These are phyloP conservation scores for Drosophila guanche DNA, from an alignment of 1,140 invertebrate species.

Conservation along the genomic window DNA sequence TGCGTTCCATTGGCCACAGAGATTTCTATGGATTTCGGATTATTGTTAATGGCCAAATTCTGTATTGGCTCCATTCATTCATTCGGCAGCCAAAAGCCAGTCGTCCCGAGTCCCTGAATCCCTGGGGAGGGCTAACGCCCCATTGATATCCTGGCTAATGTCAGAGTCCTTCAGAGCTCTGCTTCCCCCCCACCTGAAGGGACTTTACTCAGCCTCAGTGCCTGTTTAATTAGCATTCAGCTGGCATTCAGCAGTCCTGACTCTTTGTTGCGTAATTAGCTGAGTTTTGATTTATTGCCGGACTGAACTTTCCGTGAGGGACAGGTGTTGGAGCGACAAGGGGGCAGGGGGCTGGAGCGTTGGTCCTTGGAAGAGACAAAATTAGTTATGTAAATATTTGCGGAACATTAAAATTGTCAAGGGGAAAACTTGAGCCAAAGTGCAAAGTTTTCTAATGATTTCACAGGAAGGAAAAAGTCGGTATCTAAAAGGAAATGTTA, in stretches of 20 bases:
- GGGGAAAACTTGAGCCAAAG: conserved; percentile 50
- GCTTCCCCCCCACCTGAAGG: not conserved
- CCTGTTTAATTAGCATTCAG: conserved; percentile 68
- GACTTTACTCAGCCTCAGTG: not conserved
- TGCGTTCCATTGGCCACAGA: conserved; percentile 71
- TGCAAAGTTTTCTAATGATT: conserved; percentile 47
- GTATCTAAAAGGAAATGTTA: conserved; percentile 9
- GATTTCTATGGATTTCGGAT: conserved; percentile 69
- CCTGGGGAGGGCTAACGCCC: not conserved
- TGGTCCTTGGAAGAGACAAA: conserved; percentile 14
- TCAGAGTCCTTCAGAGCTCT: conserved; percentile 30
- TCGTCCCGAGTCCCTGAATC: not conserved
- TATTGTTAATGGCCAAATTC: conserved; percentile 77
- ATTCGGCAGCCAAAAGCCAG: conserved; percentile 41
- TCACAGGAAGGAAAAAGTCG: conserved; percentile 11
- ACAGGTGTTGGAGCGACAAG: conserved; percentile 18
- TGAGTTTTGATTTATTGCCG: conserved; percentile 80
- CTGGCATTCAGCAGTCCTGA: conserved; percentile 65
- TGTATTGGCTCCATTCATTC: conserved; percentile 48
- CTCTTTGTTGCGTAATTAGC: conserved; percentile 82
- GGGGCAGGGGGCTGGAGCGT: not conserved
- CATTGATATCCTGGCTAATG: conserved; percentile 23
- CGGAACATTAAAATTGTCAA: conserved; percentile 74
- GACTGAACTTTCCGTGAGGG: conserved; percentile 36
- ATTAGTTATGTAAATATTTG: conserved; percentile 77